A percentile compares a stretch with the other conserved stretches of the same genome.
Evolutionary conservation across 2,113 vertebrate species (phyloP).

Genomic region (Myanophis thanlyinensis): DNA sequence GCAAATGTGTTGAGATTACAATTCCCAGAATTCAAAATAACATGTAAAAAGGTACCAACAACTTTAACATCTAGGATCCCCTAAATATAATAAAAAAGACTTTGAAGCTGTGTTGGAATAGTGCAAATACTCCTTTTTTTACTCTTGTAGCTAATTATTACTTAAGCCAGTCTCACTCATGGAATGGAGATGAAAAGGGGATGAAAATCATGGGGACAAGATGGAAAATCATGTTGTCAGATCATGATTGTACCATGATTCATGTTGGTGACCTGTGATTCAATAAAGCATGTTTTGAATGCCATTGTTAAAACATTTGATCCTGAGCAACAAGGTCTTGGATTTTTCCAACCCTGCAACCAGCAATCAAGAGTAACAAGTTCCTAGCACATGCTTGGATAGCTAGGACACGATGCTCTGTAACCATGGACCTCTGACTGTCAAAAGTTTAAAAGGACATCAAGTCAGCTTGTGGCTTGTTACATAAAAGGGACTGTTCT

Average conservation of each 20-base stretch:
- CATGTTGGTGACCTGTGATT: background rate
- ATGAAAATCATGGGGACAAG: background rate
- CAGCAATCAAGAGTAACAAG: constrained; percentile 17
- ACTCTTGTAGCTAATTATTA: background rate
- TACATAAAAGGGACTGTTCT: background rate
- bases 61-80: background rate
- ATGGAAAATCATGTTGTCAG: background rate
- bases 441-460: constrained; percentile 12
- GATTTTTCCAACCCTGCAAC: background rate
- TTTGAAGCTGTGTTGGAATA: background rate
- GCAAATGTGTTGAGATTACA: background rate
- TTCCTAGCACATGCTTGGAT: background rate
- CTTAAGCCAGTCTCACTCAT: background rate
- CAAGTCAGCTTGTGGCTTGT: background rate
- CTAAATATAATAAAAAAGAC: background rate
- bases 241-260: background rate
- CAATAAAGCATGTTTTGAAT: background rate
- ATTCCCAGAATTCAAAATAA: background rate
- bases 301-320: background rate
- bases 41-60: background rate
- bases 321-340: background rate
- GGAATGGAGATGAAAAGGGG: background rate
- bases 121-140: background rate
- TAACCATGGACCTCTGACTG: constrained; percentile 9
- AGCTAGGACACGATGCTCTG: constrained; percentile 9